A percentile compares a stretch with the other conserved stretches of the same genome.
phyloP scores from a whole-genome alignment of 2,797 vertebrate genomes.

The Onychomys arenicola region DNA sequence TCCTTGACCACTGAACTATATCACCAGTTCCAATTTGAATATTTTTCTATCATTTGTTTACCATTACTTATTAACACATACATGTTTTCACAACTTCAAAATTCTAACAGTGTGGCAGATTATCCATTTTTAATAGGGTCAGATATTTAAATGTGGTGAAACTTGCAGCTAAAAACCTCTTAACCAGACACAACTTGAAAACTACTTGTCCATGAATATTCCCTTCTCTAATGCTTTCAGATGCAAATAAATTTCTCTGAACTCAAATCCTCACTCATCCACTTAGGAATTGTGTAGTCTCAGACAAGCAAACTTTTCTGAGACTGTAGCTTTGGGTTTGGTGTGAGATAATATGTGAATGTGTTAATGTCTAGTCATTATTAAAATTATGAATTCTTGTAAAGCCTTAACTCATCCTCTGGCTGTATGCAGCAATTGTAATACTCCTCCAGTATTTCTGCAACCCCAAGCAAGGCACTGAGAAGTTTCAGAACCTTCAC shows the following conservation, averaged over 20 bases:
- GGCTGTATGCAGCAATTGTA: background rate
- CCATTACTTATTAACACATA: conserved; percentile 10
- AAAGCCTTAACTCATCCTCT: background rate
- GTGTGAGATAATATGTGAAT: background rate
- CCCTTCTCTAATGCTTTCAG: background rate
- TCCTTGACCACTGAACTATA: background rate
- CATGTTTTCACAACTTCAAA: conserved; percentile 23
- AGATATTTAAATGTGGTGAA: background rate
- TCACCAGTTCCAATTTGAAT: background rate
- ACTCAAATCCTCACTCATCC: conserved; percentile 1
- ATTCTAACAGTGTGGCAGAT: conserved; percentile 19
- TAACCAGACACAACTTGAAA: conserved; percentile 20
- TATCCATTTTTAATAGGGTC: background rate
- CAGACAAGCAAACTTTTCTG: background rate
- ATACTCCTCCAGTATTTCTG: background rate
- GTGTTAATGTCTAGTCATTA: background rate
- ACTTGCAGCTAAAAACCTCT: background rate
- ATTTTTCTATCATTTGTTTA: background rate
- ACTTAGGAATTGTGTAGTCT: background rate
- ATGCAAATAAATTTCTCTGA: background rate
- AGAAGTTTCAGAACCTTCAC: background rate
- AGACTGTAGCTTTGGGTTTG: background rate
- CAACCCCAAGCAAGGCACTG: background rate
- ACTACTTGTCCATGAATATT: background rate
- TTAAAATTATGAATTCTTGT: background rate